Base-by-base conservation (phyloP, 1,140 invertebrate genomes). In the Armadillidium nasatum region DNA sequence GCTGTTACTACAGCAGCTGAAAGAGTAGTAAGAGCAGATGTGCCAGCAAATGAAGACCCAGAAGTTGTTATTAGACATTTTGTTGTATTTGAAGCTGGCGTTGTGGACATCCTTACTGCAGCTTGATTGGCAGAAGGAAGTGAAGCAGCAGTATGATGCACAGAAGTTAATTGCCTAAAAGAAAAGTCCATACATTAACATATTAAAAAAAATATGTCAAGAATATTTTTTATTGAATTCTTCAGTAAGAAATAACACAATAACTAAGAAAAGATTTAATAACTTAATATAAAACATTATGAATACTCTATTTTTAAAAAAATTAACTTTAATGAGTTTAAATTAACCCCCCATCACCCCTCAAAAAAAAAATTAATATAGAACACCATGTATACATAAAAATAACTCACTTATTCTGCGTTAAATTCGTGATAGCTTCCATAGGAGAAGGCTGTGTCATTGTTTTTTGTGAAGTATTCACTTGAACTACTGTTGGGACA, bases 1-100 rank as follows among this genome's bases (percentile, higher is more conserved):
- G 72, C 84, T 77, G 86, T 86, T 72, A 85, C 84, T 54, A 84
- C 83, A 10, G 33, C 33, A 33, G 83, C 54, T n/a, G 71, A 10
- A 46, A 82, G 84, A 85, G 73, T 84, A 83, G 68, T 84, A 83
- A 0, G 84, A 74, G 7, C 83, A 72, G 44, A 82, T 76, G 78
- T 7, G 87, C 87, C 86, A 87, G 87, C 15, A 88, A 87, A 0
- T 86, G 86, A 66, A 87, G 82, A 43, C 87, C 86, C 21, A 85
- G 82, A 43, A 86, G 83, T 80, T 82, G 85, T 33, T 83, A 81
- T 79, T 83, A 84, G 79, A 84, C 33, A 33, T 6, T 84, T 75
- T 83, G 84, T 74, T 85, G 84, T 78, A 78, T 71, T 45, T 72
- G 75, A 44, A 19, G 0, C 50, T 60, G 11, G 11, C 3, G 50